Conservation (phyloP, 2,888 invertebrate species). For the Drosophila monieri region DNA sequence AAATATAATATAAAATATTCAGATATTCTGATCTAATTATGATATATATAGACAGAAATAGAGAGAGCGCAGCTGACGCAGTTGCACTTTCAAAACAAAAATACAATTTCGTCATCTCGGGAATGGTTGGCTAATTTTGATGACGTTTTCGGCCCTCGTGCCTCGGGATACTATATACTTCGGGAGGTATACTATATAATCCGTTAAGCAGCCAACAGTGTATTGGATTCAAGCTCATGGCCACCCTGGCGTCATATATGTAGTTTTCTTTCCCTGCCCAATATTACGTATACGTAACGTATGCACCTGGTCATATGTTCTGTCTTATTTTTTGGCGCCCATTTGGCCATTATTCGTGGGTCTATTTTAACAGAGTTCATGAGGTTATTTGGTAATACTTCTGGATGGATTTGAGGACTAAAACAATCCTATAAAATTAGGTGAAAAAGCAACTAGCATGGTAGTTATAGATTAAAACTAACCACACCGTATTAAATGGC, state of each 20-base stretch:
- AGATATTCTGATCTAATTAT: slow-evolving; percentile 31
- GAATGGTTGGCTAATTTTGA: slow-evolving; percentile 4
- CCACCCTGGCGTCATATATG: slow-evolving; percentile 59
- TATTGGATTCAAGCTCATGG: slow-evolving; percentile 58
- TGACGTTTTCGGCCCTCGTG: slow-evolving; percentile 41
- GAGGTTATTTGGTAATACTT: too few species aligned
- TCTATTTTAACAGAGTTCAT: slow-evolving; percentile 17
- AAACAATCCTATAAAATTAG: too few species aligned
- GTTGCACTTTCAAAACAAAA: slow-evolving; percentile 16
- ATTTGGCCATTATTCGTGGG: slow-evolving; percentile 11
- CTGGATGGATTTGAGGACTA: too few species aligned
- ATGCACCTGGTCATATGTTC: slow-evolving; percentile 62
- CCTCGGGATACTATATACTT: slow-evolving; percentile 13
- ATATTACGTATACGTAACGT: slow-evolving; percentile 15
- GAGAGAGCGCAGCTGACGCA: slow-evolving; percentile 37
- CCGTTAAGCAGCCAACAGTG: slow-evolving; percentile 60
- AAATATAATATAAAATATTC: slow-evolving; percentile 11
- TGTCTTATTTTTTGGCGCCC: slow-evolving; percentile 40
- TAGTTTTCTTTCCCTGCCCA: background rate
- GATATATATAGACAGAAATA: slow-evolving; percentile 8
- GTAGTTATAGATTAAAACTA: background rate
- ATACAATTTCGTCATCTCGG: slow-evolving; percentile 34
- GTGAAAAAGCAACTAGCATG: background rate
- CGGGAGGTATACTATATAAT: slow-evolving; percentile 32
- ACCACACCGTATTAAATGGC: slow-evolving; percentile 1